These are phyloP conservation scores for Endotricha flammealis DNA, from an alignment of 2,888 invertebrate genomes.

Conservation along the genomic window DNA sequence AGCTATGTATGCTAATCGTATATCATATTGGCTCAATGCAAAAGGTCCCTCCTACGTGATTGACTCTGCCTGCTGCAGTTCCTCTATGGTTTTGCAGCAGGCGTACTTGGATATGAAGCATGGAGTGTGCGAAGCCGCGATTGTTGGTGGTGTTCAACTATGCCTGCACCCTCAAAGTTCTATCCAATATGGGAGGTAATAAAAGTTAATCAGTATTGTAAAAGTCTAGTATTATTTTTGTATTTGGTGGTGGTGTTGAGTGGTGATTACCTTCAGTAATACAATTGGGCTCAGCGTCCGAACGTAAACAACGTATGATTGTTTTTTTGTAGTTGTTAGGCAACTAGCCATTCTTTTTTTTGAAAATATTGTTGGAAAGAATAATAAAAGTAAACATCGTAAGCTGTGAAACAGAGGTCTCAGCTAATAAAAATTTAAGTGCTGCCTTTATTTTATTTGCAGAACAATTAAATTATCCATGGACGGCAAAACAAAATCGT, in stretches of 20 bases:
- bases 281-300: no score
- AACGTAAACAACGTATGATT: no score
- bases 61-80: slow-evolving; percentile 51
- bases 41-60: slow-evolving; percentile 55
- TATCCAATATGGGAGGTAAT: slow-evolving; percentile 52
- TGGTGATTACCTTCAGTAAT: no score
- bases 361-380: no score
- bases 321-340: no score
- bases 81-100: slow-evolving; percentile 42
- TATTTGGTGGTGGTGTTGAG: no score
- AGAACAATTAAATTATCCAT: slow-evolving; percentile 74
- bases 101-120: slow-evolving; percentile 43
- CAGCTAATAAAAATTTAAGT: no score
- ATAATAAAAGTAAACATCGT: no score
- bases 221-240: background rate
- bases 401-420: no score
- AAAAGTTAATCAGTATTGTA: no score
- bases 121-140: slow-evolving; percentile 67
- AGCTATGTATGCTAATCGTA: slow-evolving; percentile 58
- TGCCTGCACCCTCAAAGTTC: slow-evolving; percentile 74
- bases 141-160: slow-evolving; percentile 79
- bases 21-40: slow-evolving; percentile 59
- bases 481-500: slow-evolving; percentile 91
- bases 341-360: no score
- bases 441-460: no score